Evolutionary conservation across 2,888 invertebrate genomes (phyloP).

Genomic region (Drosophila heteroneura): DNA sequence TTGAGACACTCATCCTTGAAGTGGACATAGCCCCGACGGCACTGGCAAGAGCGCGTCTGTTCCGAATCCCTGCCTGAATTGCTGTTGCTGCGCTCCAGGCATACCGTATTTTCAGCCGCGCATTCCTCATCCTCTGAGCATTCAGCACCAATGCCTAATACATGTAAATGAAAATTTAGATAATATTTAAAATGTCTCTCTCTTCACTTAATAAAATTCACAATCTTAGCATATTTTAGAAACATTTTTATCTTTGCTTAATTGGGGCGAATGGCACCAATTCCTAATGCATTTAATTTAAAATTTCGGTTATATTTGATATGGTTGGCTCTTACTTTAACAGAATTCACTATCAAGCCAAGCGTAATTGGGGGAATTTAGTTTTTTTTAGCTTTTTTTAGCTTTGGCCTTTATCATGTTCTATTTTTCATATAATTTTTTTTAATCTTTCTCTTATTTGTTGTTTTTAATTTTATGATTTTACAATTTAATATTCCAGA

Average conservation of each 20-base stretch:
- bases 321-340: not conserved
- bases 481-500: not conserved
- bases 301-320: not conserved
- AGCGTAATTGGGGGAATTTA: not conserved
- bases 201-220: not conserved
- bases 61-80: slow-evolving; percentile 63
- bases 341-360: not conserved
- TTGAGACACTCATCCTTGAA: slow-evolving; percentile 83
- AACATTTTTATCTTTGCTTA: not conserved
- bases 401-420: not conserved
- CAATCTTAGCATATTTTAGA: not conserved
- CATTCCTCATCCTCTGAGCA: slow-evolving; percentile 82
- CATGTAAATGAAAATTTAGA: not conserved
- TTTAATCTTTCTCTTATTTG: not conserved
- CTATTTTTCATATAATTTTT: not conserved
- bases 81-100: slow-evolving; percentile 59
- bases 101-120: slow-evolving; percentile 72
- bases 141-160: slow-evolving; percentile 77
- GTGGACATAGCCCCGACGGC: slow-evolving; percentile 83
- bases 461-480: not conserved
- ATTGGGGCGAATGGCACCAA: not conserved
- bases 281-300: not conserved
- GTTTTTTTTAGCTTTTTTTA: not conserved
- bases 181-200: not conserved
- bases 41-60: slow-evolving; percentile 78